Evolutionary conservation across 2,797 vertebrate species (phyloP).

Genomic region (Decapterus maruadsi): DNA sequence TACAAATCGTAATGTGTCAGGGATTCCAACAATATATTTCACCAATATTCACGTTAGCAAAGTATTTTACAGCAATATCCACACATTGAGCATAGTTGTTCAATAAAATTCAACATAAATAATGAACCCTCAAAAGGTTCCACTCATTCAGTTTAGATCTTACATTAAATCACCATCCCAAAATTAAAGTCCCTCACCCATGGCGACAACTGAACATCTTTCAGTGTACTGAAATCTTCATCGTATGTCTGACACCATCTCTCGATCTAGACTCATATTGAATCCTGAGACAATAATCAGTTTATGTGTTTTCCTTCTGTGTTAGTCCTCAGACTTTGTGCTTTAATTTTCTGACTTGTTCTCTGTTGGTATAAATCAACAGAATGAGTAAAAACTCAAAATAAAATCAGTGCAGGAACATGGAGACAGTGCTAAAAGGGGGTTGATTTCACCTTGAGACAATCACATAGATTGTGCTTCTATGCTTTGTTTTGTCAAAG

Average conservation of each 20-base stretch:
- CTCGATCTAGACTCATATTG: slow-evolving; percentile 92
- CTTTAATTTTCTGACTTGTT: slow-evolving; percentile 82
- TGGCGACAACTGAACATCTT: slow-evolving; percentile 45
- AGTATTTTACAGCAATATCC: slow-evolving; percentile 89
- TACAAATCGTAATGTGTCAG: slow-evolving; percentile 85
- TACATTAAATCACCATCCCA: slow-evolving; percentile 54
- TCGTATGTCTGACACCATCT: slow-evolving; percentile 64
- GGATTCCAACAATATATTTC: slow-evolving; percentile 86
- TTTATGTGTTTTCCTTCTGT: slow-evolving; percentile 88
- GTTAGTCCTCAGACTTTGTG: slow-evolving; percentile 87
- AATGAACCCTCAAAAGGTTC: slow-evolving; percentile 77
- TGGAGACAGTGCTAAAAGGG: slow-evolving; percentile 65
- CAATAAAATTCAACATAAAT: slow-evolving; percentile 80
- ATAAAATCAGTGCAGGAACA: slow-evolving; percentile 69
- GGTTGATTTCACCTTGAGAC: slow-evolving; percentile 53
- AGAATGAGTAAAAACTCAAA: slow-evolving; percentile 44
- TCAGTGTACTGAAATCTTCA: slow-evolving; percentile 51
- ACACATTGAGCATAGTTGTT: slow-evolving; percentile 85
- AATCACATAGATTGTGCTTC: slow-evolving; percentile 80
- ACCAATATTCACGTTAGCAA: slow-evolving; percentile 89
- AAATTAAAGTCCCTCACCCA: slow-evolving; percentile 59
- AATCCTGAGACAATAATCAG: slow-evolving; percentile 98
- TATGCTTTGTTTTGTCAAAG: slow-evolving; percentile 58
- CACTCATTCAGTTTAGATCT: slow-evolving; percentile 73
- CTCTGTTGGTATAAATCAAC: slow-evolving; percentile 71